Percentiles rank a stretch among this genome's conserved stretches.
Evolutionary conservation across 1,140 invertebrate species (phyloP).

Genomic region (Apis florea): DNA sequence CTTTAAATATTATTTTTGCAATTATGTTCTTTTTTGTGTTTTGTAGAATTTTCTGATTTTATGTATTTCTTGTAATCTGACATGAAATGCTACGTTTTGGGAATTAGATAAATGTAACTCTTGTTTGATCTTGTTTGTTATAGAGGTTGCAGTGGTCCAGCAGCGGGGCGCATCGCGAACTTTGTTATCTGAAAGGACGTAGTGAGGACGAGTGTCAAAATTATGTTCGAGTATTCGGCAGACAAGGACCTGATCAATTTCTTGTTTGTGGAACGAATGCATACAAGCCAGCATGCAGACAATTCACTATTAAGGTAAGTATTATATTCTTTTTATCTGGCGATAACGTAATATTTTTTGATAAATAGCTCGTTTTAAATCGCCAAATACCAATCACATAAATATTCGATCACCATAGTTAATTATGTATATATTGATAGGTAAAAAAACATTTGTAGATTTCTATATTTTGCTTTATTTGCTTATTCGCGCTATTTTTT

Average conservation of each 20-base stretch:
- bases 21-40: background rate
- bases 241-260: constrained; percentile 86
- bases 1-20: background rate
- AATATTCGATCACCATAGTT: background rate
- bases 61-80: background rate
- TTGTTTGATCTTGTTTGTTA: constrained; percentile 67
- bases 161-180: constrained; percentile 88
- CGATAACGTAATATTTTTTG: constrained; percentile 13
- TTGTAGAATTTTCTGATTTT: constrained; percentile 6
- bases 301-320: constrained; percentile 84
- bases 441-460: too few species aligned
- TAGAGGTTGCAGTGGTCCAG: constrained; percentile 93
- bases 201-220: constrained; percentile 95
- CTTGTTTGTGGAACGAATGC: constrained; percentile 98
- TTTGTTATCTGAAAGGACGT: constrained; percentile 94
- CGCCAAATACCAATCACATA: background rate
- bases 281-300: constrained; percentile 95
- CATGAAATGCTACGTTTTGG: background rate
- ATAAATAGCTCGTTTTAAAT: constrained; percentile 1
- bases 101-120: constrained; percentile 39
- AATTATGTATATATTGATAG: too few species aligned
- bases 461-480: too few species aligned
- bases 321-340: background rate
- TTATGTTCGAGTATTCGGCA: constrained; percentile 93
- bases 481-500: too few species aligned